Conservation (phyloP, 2,888 invertebrate genomes). For the Elysia crispata region DNA sequence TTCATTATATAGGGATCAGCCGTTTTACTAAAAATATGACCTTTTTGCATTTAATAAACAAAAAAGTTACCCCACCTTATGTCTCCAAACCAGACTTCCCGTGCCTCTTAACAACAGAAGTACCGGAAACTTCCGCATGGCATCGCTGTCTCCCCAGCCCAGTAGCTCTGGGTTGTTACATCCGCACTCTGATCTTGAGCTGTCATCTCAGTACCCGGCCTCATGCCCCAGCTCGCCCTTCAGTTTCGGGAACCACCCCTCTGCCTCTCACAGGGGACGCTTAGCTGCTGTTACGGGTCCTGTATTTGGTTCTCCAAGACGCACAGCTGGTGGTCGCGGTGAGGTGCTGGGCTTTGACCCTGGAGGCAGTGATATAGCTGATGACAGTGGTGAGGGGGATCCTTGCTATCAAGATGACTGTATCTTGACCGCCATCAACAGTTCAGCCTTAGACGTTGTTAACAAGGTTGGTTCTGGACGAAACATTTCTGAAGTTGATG, state of each 20-base stretch:
- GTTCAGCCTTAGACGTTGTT: neutral
- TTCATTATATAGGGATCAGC: too few species aligned
- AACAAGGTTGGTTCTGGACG: neutral
- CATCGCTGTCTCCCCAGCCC: constrained; percentile 36
- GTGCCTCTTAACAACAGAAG: too few species aligned
- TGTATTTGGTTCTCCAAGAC: too few species aligned
- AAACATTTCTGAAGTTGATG: neutral
- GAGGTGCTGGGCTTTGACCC: too few species aligned
- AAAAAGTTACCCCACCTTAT: too few species aligned
- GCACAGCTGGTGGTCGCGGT: too few species aligned
- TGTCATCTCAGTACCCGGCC: constrained; percentile 24
- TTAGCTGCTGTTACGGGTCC: too few species aligned
- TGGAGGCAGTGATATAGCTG: too few species aligned
- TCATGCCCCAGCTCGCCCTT: constrained; percentile 46
- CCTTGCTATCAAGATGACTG: constrained; percentile 10
- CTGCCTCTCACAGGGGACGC: neutral
- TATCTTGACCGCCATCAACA: constrained; percentile 17
- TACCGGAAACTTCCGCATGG: neutral
- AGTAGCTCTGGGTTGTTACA: constrained; percentile 32
- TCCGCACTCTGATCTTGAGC: neutral
- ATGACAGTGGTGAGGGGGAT: too few species aligned
- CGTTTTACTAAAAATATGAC: too few species aligned
- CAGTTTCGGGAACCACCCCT: neutral
- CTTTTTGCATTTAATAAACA: too few species aligned
- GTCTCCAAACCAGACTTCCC: too few species aligned